Conservation (phyloP, 2,888 invertebrate species). For the Andrena bucephala region DNA sequence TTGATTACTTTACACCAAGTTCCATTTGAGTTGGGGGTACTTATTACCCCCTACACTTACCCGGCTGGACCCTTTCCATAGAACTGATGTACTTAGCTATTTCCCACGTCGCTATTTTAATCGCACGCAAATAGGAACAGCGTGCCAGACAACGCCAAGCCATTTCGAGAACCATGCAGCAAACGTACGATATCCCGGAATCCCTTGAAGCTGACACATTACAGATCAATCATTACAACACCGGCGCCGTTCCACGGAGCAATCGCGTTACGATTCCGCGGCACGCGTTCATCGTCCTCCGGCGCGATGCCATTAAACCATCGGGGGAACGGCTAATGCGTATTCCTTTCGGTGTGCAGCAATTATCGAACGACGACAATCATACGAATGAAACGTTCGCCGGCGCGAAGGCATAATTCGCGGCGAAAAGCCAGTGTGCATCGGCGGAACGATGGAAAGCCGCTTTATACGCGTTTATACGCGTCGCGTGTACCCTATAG, state of each 20-base stretch:
- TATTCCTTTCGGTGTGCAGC: slow-evolving; percentile 38
- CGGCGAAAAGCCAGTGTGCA: slow-evolving; percentile 42
- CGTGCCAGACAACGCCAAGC: no score
- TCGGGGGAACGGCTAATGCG: slow-evolving; percentile 33
- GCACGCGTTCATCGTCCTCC: background rate
- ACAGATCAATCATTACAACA: background rate
- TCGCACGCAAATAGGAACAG: no score
- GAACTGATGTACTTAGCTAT: no score
- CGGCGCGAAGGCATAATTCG: slow-evolving; percentile 52
- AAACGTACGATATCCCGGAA: background rate
- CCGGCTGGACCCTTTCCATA: no score
- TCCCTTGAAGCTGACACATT: background rate
- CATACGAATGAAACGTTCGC: slow-evolving; percentile 43
- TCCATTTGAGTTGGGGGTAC: no score
- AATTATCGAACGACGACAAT: slow-evolving; percentile 52
- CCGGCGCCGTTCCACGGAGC: background rate
- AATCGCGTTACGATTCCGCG: slow-evolving; percentile 15
- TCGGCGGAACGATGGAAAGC: slow-evolving; percentile 30
- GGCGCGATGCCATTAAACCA: slow-evolving; percentile 33
- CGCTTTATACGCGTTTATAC: slow-evolving; percentile 48
- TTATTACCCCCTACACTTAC: no score
- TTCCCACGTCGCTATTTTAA: no score
- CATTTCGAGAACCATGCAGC: background rate
- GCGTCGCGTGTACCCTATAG: slow-evolving; percentile 37
- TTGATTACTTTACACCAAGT: no score